phyloP scores from a whole-genome alignment of 2,113 vertebrate genomes.

The Leptodactylus fuscus region DNA sequence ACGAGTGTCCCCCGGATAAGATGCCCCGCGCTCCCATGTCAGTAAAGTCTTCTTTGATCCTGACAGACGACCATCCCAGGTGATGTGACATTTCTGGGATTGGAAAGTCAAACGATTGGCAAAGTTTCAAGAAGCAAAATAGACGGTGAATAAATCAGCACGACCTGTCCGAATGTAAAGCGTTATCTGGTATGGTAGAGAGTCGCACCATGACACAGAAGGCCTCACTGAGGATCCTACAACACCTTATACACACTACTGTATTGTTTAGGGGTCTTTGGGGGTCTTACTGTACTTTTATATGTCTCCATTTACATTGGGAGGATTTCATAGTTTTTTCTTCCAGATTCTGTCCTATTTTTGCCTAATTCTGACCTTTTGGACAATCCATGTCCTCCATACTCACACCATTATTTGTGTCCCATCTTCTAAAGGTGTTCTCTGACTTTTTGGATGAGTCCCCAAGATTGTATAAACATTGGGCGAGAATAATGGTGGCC shows the following conservation, averaged over 20 bases:
- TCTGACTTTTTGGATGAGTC: too few species aligned
- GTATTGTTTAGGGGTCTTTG: not conserved
- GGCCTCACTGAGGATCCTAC: not conserved
- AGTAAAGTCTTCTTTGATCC: slow-evolving; percentile 83
- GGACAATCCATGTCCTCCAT: too few species aligned
- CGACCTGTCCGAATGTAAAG: slow-evolving; percentile 83
- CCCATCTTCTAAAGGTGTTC: too few species aligned
- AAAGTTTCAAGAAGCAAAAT: slow-evolving; percentile 85
- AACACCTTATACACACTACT: not conserved
- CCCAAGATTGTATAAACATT: too few species aligned
- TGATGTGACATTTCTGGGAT: slow-evolving; percentile 95
- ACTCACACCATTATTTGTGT: too few species aligned
- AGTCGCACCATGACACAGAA: not conserved
- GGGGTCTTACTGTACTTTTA: not conserved
- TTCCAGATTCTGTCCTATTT: too few species aligned
- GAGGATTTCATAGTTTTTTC: too few species aligned
- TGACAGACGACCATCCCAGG: slow-evolving; percentile 95
- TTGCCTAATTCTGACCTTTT: too few species aligned
- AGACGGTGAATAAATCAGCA: slow-evolving; percentile 80
- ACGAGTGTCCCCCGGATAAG: slow-evolving; percentile 67
- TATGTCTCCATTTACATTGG: not conserved
- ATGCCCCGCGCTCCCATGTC: slow-evolving; percentile 64
- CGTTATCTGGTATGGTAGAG: not conserved
- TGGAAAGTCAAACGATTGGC: slow-evolving; percentile 86
- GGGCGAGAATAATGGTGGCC: too few species aligned